These are phyloP conservation scores for Anodontia alba DNA, from an alignment of 2,888 invertebrate species.

Conservation along the genomic window DNA sequence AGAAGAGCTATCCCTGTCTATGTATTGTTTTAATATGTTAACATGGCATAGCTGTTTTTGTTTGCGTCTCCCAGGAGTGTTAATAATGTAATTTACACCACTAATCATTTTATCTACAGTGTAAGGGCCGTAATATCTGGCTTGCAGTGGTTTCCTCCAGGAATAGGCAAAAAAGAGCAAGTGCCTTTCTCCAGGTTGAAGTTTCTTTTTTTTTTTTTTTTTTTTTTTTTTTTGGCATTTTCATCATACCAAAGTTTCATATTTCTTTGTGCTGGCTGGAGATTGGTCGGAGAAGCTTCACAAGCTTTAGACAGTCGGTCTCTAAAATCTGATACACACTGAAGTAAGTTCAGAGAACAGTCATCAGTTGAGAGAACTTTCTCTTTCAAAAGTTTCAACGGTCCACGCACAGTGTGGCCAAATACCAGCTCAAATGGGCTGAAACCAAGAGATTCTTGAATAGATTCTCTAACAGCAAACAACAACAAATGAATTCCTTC, in stretches of 20 bases:
- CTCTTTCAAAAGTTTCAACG: slow-evolving; percentile 31
- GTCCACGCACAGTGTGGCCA: slow-evolving; percentile 53
- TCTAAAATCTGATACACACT: slow-evolving; percentile 12
- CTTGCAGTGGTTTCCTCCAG: slow-evolving; percentile 45
- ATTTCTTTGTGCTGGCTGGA: slow-evolving; percentile 33
- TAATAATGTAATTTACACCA: too few relatives aligned
- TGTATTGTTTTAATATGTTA: too few relatives aligned
- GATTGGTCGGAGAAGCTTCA: slow-evolving; percentile 44
- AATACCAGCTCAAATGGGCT: slow-evolving; percentile 61
- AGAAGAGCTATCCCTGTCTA: too few relatives aligned
- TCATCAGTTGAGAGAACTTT: slow-evolving; percentile 17
- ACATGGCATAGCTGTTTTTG: too few relatives aligned
- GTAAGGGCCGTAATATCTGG: too few relatives aligned
- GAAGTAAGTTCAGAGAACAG: background rate
- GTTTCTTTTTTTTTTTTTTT: too few relatives aligned
- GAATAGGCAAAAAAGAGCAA: slow-evolving; percentile 57
- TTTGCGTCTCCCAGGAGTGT: too few relatives aligned
- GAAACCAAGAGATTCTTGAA: too few relatives aligned
- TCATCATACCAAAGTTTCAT: slow-evolving; percentile 60
- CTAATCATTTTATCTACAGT: too few relatives aligned
- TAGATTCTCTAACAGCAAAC: too few relatives aligned
- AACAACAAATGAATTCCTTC: slow-evolving; percentile 41
- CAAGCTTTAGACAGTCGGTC: background rate
- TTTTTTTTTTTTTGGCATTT: slow-evolving; percentile 22
- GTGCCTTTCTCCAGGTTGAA: slow-evolving; percentile 58